These are phyloP conservation scores for Psittacula derbiana DNA, from an alignment of 2,797 vertebrate species.

Conservation along the genomic window DNA sequence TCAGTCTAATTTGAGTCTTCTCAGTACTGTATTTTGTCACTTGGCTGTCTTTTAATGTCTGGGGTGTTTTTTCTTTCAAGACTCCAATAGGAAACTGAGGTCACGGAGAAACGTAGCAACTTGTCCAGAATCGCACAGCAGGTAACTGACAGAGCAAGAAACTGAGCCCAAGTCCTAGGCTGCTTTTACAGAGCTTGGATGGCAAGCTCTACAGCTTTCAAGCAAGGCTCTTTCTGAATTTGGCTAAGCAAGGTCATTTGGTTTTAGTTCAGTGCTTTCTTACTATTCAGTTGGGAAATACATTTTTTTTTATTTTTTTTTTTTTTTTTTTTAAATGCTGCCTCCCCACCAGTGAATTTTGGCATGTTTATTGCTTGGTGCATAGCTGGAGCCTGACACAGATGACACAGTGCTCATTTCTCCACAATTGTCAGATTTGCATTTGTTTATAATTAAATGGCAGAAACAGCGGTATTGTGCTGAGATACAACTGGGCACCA, in stretches of 20 bases:
- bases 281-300: not conserved
- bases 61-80: not conserved
- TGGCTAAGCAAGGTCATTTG: conserved; percentile 17
- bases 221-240: not conserved
- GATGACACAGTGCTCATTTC: not conserved
- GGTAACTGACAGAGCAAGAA: conserved; percentile 21
- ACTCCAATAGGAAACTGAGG: not conserved
- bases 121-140: conserved; percentile 27
- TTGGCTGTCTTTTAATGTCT: not conserved
- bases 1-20: not conserved
- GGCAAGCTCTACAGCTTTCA: not conserved
- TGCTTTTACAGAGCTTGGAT: not conserved
- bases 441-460: conserved; percentile 58
- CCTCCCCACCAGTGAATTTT: conserved; percentile 14
- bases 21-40: not conserved
- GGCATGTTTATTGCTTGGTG: not conserved
- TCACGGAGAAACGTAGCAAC: conserved; percentile 1
- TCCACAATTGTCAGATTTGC: conserved; percentile 23
- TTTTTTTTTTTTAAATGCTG: not conserved
- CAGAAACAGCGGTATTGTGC: conserved; percentile 47
- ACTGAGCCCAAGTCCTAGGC: not conserved
- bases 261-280: not conserved
- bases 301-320: not conserved
- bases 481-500: conserved; percentile 17
- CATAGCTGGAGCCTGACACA: conserved; percentile 34